phyloP scores from a whole-genome alignment of 2,888 invertebrate species.

The Platycnemis pennipes region DNA sequence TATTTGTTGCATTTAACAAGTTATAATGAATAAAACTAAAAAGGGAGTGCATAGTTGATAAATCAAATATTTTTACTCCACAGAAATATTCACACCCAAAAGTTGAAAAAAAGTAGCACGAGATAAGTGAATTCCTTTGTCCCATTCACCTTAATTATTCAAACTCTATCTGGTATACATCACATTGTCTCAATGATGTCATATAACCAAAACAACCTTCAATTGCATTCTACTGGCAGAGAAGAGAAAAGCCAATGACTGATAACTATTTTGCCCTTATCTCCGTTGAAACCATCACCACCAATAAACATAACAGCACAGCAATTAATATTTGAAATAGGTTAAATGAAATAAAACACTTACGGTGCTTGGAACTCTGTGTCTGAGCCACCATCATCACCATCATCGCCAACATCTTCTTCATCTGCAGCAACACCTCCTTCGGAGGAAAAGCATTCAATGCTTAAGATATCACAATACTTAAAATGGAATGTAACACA shows the following conservation, averaged over 20 bases:
- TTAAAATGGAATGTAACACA: slow-evolving; percentile 44
- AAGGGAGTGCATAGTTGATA: slow-evolving; percentile 1
- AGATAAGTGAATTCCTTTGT: slow-evolving; percentile 31
- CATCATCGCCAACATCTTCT: slow-evolving; percentile 73
- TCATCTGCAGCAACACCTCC: slow-evolving; percentile 73
- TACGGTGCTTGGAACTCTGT: slow-evolving; percentile 74
- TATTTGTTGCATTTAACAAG: background rate
- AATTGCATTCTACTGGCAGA: slow-evolving; percentile 48
- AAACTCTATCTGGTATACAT: background rate
- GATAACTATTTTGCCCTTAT: slow-evolving; percentile 27
- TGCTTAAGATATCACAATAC: slow-evolving; percentile 1
- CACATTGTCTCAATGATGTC: background rate
- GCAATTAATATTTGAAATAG: background rate
- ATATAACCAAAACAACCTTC: background rate
- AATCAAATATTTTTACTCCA: background rate
- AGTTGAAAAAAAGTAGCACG: background rate
- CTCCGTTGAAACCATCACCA: slow-evolving; percentile 35
- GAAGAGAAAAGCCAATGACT: slow-evolving; percentile 61
- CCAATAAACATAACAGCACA: background rate
- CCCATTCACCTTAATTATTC: slow-evolving; percentile 3
- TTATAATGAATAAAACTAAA: background rate
- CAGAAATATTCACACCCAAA: background rate
- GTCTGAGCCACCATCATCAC: slow-evolving; percentile 74
- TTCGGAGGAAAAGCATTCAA: slow-evolving; percentile 11
- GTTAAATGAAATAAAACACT: slow-evolving; percentile 65